Evolutionary conservation across 2,888 invertebrate species (phyloP), one percentile per base, ranked within the genome.

Genomic region (Tribolium freemani): DNA sequence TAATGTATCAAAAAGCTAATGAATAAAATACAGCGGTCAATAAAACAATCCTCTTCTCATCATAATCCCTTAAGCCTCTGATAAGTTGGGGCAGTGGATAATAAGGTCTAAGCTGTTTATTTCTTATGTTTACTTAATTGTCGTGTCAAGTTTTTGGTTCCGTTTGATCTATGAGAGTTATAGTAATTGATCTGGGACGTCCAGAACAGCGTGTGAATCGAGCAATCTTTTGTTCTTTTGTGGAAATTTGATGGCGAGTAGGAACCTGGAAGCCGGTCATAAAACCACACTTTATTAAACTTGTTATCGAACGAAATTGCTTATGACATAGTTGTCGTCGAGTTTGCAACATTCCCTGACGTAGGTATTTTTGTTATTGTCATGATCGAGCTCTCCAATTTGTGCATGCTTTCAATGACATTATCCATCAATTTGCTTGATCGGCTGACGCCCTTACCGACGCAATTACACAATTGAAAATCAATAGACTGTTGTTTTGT

Each of bases 261-360:
- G 44, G 69, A 63, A 57, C 54, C 63, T 60, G 45, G 61, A 61
- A 69, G 73, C 53, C 72, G 60, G 53, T 21, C 64, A 69, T 76
- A 76, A 76, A 73, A 54, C 64, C 61, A 26, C 75, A 71, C 73
- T 77, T 75, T 72, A 77, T 77, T 77, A 76, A 77, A 76, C 74
- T 75, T 76, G 74, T 73, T 76, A 77, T 74, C 73, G 66, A 71
- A 63, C 69, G 76, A 75, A 76, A 77, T 76, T 75, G 73, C 70
- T 75, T 61, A 72, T 76, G 72, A 76, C 77, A 72, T 75, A 44
- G 53, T 66, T 56, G 57, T 46, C 26, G 26, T 26, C 26, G 44
- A 48, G 48, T 50, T 46, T 60, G 61, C 58, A 60, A 63, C 56
- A 72, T 63, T 53, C 16, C 13, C 10, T 13, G 16, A 50, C 53